Evolutionary conservation across 1,140 invertebrate genomes (phyloP).

Genomic region (Drosophila elegans): DNA sequence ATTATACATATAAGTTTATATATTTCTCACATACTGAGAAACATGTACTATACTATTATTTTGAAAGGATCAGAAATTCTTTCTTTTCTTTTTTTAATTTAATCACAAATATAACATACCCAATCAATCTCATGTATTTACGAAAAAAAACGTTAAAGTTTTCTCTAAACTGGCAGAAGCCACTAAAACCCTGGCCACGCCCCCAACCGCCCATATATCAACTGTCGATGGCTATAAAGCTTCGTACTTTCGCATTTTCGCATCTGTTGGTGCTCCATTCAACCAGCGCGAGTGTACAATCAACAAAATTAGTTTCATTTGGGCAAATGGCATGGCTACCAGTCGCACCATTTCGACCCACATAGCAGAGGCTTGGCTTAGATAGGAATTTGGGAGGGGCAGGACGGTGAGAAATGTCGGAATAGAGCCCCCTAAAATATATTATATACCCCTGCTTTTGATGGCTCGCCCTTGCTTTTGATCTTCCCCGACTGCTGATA

Average conservation of each 20-base stretch:
- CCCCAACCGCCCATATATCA: conserved; percentile 62
- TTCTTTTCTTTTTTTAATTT: too few species aligned
- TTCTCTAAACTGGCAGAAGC: conserved; percentile 49
- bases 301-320: conserved; percentile 82
- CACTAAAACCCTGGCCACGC: conserved; percentile 44
- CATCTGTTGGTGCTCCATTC: conserved; percentile 29
- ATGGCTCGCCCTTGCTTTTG: conserved; percentile 66
- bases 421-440: neutral
- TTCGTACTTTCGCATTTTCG: conserved; percentile 12
- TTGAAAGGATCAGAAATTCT: too few species aligned
- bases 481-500: conserved; percentile 69
- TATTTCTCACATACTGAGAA: too few species aligned
- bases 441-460: conserved; percentile 49
- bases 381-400: conserved; percentile 33
- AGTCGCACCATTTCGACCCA: conserved; percentile 54
- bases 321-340: conserved; percentile 72
- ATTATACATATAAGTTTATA: too few species aligned
- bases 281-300: conserved; percentile 55
- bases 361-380: conserved; percentile 68
- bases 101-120: neutral
- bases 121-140: neutral
- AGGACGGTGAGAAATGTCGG: conserved; percentile 13
- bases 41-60: too few species aligned
- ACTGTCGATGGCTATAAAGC: conserved; percentile 70
- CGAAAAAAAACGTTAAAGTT: conserved; percentile 16